Evolutionary conservation across 1,140 invertebrate species (phyloP), one percentile per base, ranked within the genome.

Genomic region (Lasaia peninsularis): DNA sequence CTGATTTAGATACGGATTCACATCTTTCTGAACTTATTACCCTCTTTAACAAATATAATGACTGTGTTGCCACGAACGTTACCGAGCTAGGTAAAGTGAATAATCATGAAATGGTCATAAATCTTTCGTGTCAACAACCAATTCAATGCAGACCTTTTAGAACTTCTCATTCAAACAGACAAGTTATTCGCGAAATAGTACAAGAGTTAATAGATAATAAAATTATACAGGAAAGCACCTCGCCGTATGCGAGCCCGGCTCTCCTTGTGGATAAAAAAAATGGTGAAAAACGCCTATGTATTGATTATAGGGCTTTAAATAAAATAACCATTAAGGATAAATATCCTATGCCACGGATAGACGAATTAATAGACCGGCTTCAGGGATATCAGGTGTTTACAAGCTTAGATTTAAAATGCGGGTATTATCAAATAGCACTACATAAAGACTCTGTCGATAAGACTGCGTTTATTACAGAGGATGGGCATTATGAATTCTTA

Each of bases 401-500:
- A 9, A 40, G 12, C 16, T 12, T 18, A 12, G 14, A 18, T 6
- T 18, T 10, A 10, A 40, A 40, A 40, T 9, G 37, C 16, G 12
- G 35, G 35, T 37, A 37, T 2, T 37, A 37, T 5, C 35, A 37
- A 16, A 37, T 16, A 5, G 1, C 1, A 6, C 5, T 37, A 6
- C 5, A 7, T 8, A 16, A 16, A 1, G 8, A n/a, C 12, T 37
- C 35, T 7, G 14, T 37, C 7, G n/a, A 16, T 1, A 37, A 37
- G 12, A 37, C 35, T 7, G 12, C 35, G n/a, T 37, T 37, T 2
- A 28, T 5, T 0, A 28, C 24, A 0, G 24, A 28, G 4, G 24
- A 28, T 28, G 24, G 24, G 0, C 35, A 53, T 31, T 63, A 56
- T 37, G 58, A 71, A 44, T 78, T 62, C 52, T 35, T 65, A 9